Evolutionary conservation across 2,888 invertebrate species (phyloP).

Genomic region (Lochmaea capreae): DNA sequence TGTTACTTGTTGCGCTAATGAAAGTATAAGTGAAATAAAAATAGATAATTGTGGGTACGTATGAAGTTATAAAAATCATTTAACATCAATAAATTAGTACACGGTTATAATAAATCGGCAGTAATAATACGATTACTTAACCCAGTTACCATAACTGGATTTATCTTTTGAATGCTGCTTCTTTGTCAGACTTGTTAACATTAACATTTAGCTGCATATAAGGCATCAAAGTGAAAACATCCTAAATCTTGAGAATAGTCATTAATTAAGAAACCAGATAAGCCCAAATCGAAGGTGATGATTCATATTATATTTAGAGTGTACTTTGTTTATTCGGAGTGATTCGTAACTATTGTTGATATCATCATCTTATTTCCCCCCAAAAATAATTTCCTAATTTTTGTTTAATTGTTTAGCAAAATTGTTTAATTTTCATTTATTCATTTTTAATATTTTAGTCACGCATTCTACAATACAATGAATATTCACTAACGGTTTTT

Average conservation of each 20-base stretch:
- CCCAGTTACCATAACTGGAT: constrained; percentile 14
- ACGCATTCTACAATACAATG: background rate
- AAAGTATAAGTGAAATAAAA: background rate
- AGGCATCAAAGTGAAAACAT: constrained; percentile 11
- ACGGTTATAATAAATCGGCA: constrained; percentile 8
- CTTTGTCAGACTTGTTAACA: background rate
- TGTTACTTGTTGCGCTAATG: background rate
- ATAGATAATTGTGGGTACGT: background rate
- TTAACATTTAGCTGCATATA: background rate
- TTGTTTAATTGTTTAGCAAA: too few species aligned
- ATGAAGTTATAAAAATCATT: constrained; percentile 17
- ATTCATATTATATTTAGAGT: background rate
- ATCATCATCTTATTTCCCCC: too few species aligned
- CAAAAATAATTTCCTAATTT: too few species aligned
- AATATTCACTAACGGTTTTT: background rate
- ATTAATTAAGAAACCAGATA: background rate
- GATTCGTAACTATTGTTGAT: too few species aligned
- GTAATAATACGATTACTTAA: constrained; percentile 5
- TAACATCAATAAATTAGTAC: background rate
- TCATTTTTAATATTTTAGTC: background rate
- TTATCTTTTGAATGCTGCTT: constrained; percentile 11
- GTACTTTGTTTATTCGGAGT: too few species aligned
- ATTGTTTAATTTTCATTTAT: too few species aligned
- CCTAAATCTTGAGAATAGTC: constrained; percentile 4
- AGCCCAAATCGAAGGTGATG: background rate